Evolutionary conservation across 2,888 invertebrate species (phyloP).

Genomic region (Drosophila mettleri): DNA sequence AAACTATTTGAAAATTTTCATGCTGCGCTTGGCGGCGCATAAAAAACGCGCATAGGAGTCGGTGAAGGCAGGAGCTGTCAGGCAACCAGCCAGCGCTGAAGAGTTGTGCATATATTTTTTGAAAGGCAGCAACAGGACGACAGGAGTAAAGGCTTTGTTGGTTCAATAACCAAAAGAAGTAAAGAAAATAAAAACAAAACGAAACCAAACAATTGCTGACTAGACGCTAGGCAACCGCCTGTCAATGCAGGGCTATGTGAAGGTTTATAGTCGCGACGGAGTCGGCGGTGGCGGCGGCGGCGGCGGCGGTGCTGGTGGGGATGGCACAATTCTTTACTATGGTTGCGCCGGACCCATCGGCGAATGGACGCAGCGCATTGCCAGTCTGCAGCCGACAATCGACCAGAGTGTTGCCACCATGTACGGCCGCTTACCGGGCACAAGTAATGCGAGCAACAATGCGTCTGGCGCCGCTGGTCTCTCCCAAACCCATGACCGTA

Average conservation of each 20-base stretch:
- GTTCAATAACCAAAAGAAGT: conserved; percentile 65
- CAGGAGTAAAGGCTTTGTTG: conserved; percentile 55
- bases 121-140: conserved; percentile 12
- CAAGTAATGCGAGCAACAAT: conserved; percentile 13
- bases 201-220: conserved; percentile 42
- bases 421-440: conserved; percentile 68
- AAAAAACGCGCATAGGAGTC: conserved; percentile 12
- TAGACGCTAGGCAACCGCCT: conserved; percentile 36
- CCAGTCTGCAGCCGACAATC: conserved; percentile 59
- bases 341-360: conserved; percentile 8
- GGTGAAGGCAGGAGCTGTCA: conserved; percentile 30
- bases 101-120: conserved; percentile 38
- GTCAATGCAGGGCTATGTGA: conserved; percentile 44
- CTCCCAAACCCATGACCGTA: conserved; percentile 69
- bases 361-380: conserved; percentile 56
- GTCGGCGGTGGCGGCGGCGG: conserved; percentile 4
- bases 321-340: conserved; percentile 13
- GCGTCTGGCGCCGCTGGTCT: conserved; percentile 25
- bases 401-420: conserved; percentile 50
- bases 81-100: conserved; percentile 55
- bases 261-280: conserved; percentile 9
- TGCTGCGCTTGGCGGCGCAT: conserved; percentile 54
- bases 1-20: conserved; percentile 72
- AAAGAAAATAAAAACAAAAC: conserved; percentile 1
- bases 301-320: conserved; percentile 8